phyloP scores from a whole-genome alignment of 64 coral and sea anemone genomes.

The Orbicella faveolata region DNA sequence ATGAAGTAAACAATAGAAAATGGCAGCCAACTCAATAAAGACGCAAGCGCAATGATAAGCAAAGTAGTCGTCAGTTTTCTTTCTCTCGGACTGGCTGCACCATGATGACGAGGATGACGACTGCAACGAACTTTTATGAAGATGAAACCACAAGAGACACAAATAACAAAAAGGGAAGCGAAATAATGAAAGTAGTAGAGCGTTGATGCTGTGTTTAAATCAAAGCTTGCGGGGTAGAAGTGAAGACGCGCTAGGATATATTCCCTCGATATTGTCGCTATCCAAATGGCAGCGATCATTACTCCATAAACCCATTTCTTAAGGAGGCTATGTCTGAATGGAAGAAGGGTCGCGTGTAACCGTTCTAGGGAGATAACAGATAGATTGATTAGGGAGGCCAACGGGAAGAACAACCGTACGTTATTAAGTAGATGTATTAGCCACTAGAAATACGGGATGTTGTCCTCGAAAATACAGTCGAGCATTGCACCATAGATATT shows the following conservation, averaged over 20 bases:
- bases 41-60: background rate
- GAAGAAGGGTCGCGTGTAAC: background rate
- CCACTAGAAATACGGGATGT: too few relatives aligned
- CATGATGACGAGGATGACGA: background rate
- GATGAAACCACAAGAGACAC: background rate
- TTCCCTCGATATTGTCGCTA: background rate
- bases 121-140: background rate
- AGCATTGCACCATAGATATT: too few relatives aligned
- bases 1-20: background rate
- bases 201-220: too few relatives aligned
- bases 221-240: too few relatives aligned
- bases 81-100: too few relatives aligned
- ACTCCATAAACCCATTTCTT: background rate
- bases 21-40: background rate
- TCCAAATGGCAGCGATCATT: background rate
- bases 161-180: too few relatives aligned
- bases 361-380: too few relatives aligned
- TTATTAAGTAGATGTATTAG: too few relatives aligned
- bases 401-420: background rate
- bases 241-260: background rate
- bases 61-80: slow-evolving; percentile 18
- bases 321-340: background rate
- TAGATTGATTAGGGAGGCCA: background rate
- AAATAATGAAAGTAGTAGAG: too few relatives aligned
- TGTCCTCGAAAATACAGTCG: too few relatives aligned